phyloP scores from a whole-genome alignment of 2,888 invertebrate genomes.

The Xanthia togata region DNA sequence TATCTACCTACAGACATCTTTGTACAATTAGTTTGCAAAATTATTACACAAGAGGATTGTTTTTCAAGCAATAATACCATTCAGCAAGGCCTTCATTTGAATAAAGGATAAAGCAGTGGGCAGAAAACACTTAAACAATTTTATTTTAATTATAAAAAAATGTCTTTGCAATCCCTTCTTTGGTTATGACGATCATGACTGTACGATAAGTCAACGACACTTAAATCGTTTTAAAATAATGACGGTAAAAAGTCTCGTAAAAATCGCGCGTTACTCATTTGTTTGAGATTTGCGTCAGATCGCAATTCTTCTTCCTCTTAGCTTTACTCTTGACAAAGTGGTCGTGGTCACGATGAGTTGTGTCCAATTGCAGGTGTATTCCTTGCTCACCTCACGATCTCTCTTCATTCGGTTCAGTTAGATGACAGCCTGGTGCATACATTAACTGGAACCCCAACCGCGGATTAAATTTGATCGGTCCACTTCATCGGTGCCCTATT shows the following conservation, averaged over 20 bases:
- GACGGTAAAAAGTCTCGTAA: conserved; percentile 41
- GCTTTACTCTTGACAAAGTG: too few species aligned
- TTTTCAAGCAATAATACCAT: conserved; percentile 40
- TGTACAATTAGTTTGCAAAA: conserved; percentile 46
- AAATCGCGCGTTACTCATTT: conserved; percentile 50
- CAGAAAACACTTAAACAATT: conserved; percentile 49
- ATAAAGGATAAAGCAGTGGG: conserved; percentile 62
- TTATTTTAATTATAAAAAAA: conserved; percentile 55
- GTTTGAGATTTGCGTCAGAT: conserved; percentile 62
- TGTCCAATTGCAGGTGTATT: too few species aligned
- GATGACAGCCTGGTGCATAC: too few species aligned
- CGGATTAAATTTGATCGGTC: too few species aligned
- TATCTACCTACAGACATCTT: conserved; percentile 48
- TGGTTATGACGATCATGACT: conserved; percentile 43
- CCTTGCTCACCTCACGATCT: too few species aligned
- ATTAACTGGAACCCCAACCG: too few species aligned
- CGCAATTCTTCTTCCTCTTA: conserved; percentile 66
- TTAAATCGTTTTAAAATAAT: conserved; percentile 57
- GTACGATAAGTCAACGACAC: conserved; percentile 54
- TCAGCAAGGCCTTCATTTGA: conserved; percentile 40
- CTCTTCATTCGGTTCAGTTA: too few species aligned
- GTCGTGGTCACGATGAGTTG: too few species aligned
- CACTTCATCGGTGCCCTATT: too few species aligned
- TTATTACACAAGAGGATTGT: conserved; percentile 43
- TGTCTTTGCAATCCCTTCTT: conserved; percentile 46